These are phyloP conservation scores for Diachasmimorpha longicaudata DNA, from an alignment of 1,140 invertebrate species.

Conservation along the genomic window DNA sequence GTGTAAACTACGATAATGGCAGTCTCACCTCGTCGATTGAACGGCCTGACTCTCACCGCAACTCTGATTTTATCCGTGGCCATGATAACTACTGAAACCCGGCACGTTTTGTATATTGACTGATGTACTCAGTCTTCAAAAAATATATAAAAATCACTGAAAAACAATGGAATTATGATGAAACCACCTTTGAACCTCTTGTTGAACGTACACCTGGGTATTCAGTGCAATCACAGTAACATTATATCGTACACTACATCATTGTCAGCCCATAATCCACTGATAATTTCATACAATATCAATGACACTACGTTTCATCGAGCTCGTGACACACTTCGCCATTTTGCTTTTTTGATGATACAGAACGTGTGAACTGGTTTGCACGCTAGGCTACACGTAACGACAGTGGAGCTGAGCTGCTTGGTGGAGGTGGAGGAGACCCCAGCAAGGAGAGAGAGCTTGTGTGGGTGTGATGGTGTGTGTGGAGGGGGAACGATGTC, in stretches of 20 bases:
- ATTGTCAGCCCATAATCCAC: slow-evolving; percentile 42
- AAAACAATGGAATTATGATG: slow-evolving; percentile 2
- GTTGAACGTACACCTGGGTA: neutral
- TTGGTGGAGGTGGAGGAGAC: too few relatives aligned
- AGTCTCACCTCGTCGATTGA: slow-evolving; percentile 90
- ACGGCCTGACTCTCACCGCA: slow-evolving; percentile 92
- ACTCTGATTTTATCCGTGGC: slow-evolving; percentile 95
- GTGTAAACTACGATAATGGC: neutral
- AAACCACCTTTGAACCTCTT: slow-evolving; percentile 22
- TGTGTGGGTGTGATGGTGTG: too few relatives aligned
- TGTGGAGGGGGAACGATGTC: too few relatives aligned
- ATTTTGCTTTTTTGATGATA: slow-evolving; percentile 46
- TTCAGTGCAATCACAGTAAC: slow-evolving; percentile 21
- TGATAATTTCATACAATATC: slow-evolving; percentile 43
- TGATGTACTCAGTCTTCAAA: neutral
- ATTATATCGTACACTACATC: slow-evolving; percentile 35
- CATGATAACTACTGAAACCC: slow-evolving; percentile 61
- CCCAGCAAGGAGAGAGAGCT: too few relatives aligned
- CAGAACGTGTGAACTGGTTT: neutral
- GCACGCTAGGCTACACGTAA: neutral
- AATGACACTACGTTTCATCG: slow-evolving; percentile 48
- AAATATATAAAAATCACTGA: neutral
- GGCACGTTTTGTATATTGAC: neutral
- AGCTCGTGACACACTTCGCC: slow-evolving; percentile 60
- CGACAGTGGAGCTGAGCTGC: too few relatives aligned